Base-by-base conservation (phyloP, 1,140 invertebrate species). In the Eupeodes corollae region DNA sequence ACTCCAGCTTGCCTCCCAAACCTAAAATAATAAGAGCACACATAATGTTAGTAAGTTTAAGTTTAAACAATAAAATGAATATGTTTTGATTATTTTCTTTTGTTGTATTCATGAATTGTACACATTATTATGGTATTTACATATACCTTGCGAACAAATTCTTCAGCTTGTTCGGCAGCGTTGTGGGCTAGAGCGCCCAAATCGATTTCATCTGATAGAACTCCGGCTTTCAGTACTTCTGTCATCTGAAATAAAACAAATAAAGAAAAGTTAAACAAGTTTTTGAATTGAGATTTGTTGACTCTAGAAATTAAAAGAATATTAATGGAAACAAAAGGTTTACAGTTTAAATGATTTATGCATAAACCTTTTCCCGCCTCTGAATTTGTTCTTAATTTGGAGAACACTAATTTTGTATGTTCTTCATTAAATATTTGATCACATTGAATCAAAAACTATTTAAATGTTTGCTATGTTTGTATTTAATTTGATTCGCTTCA, bases 1-100 rank as follows among this genome's bases (percentile, higher is more conserved):
- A 52, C 88, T 89, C 89, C 89, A 93, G n/a, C 87, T 88, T 37
- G 86, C 89, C 61, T 92, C 88, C 85, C 88, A 90, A 13, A 92
- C 81, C 75, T 77, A 26, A 26, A 26, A 3, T 26, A 26, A 26
- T 26, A 26, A 9, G n/a, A 34, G n/a, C 33, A 34, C 9, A 34
- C 9, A 34, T 34, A 34, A 34, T 34, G 9, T 34, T 34, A 34
- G 9, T 34, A 34, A n/a, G 33, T n/a, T 10, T 10, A n/a, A 34
- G n/a, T 34, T 34, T 34, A 9, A 34, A 34, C n/a, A 34, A 34
- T 34, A 10, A 34, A 34, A 34, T 10, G 9, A 34, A n/a, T n/a
- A n/a, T n/a, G n/a, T n/a, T n/a, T n/a, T n/a, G n/a, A 30, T 38
- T 42, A 11, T 30, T 50, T 49, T 21, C 34, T 37, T 18, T 8